phyloP scores from a whole-genome alignment of 2,113 vertebrate species.

The Pelmatolapia mariae region DNA sequence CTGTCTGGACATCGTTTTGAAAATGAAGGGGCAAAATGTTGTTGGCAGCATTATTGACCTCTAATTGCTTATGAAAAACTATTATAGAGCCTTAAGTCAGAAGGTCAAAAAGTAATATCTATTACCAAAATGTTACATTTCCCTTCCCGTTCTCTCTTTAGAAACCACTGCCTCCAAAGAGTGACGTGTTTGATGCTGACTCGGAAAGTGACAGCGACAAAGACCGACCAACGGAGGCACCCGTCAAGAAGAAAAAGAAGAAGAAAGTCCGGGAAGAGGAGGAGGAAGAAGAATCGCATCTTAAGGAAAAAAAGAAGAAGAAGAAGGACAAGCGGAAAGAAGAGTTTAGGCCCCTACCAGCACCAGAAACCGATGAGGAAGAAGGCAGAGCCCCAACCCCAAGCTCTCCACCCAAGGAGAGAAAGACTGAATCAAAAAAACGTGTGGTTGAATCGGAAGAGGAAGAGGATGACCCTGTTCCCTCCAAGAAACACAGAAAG shows the following conservation, averaged over 20 bases:
- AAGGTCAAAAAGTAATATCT: not conserved
- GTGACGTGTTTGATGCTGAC: constrained; percentile 87
- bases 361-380: constrained; percentile 78
- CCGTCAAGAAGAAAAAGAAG: constrained; percentile 80
- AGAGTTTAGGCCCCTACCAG: constrained; percentile 77
- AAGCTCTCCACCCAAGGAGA: constrained; percentile 71
- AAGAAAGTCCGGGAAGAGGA: constrained; percentile 69
- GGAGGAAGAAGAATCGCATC: constrained; percentile 67
- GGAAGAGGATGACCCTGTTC: constrained; percentile 74
- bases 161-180: constrained; percentile 79
- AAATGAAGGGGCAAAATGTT: not conserved
- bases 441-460: constrained; percentile 67
- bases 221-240: constrained; percentile 72
- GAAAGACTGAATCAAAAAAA: constrained; percentile 73
- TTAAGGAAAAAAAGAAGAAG: constrained; percentile 74
- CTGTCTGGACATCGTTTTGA: not conserved
- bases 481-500: constrained; percentile 84
- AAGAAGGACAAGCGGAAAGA: constrained; percentile 76
- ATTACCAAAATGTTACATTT: not conserved
- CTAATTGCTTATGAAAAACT: not conserved
- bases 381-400: constrained; percentile 54
- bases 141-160: constrained; percentile 7
- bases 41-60: not conserved
- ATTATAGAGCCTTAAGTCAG: not conserved
- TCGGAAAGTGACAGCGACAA: constrained; percentile 84